Evolutionary conservation across 2,888 invertebrate species (phyloP), one percentile per base, ranked within the genome.

Genomic region (Cephus rjabovi): DNA sequence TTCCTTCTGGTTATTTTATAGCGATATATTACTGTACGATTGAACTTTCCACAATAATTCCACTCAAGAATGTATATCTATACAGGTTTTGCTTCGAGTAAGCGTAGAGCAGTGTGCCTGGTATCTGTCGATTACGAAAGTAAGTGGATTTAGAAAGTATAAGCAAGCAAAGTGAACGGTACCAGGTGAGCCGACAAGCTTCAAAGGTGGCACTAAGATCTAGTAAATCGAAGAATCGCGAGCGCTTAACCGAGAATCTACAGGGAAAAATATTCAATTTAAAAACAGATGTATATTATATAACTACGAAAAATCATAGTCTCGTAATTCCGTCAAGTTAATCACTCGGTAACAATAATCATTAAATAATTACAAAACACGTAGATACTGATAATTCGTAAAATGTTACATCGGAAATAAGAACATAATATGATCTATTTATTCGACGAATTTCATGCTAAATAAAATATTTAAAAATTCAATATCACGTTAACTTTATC

Each of bases 101-200:
- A 56, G 23, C 56, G 56, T 56, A 56, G 56, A 56, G 9, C 23
- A 56, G 56, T 56, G 56, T 56, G 56, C 56, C 56, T 23, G 23
- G 56, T 82, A 83, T 81, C 81, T 82, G 81, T 75, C 82, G 83
- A 83, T 91, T 91, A 89, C 90, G 91, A 91, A 91, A 91, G 90
- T 90, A 90, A 90, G 89, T 89, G 90, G 90, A 89, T 91, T 91
- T 91, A 91, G 91, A 91, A 91, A 91, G 91, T 91, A 89, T 86
- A 89, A 89, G 86, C 85, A 86, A 85, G 84, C 84, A 83, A 83
- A 87, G 90, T 89, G 90, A 89, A 89, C 87, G 90, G 90, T 86
- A 83, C 76, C 68, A 73, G 34, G 33, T 34, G 74, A 74, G 33
- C 34, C 74, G 35, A n/a, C 35, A 34, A 71, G 34, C 71, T 56